These are phyloP conservation scores for Saxicola maurus DNA, from an alignment of 2,797 vertebrate species.

Conservation along the genomic window DNA sequence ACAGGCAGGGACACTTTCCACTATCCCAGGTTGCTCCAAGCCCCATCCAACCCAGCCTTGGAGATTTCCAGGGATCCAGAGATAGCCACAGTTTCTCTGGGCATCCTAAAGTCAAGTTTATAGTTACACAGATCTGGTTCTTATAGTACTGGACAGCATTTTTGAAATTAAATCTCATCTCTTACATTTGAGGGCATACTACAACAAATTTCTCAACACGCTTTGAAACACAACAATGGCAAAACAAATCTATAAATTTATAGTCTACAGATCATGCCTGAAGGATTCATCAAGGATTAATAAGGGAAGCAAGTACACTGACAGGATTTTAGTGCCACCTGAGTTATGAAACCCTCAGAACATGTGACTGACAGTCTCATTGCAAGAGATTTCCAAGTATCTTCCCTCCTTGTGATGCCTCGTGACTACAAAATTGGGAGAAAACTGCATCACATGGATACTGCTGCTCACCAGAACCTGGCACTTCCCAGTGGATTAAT, in stretches of 20 bases:
- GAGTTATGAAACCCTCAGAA: not conserved
- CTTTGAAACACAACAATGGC: not conserved
- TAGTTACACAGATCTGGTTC: not conserved
- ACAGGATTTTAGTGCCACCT: not conserved
- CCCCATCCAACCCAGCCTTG: fast-evolving
- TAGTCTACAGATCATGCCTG: fast-evolving
- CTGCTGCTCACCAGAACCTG: not conserved
- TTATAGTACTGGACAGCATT: not conserved
- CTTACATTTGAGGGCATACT: not conserved
- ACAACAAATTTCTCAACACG: fast-evolving
- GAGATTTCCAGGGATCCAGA: not conserved
- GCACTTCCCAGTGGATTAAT: not conserved
- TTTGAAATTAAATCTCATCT: not conserved
- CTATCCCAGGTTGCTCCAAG: not conserved
- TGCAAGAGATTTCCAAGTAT: not conserved
- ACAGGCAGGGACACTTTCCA: not conserved
- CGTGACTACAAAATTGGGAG: not conserved
- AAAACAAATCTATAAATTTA: not conserved
- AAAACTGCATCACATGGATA: not conserved
- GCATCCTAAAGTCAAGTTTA: not conserved
- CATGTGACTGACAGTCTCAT: not conserved
- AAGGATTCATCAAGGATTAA: not conserved
- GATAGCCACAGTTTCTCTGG: not conserved
- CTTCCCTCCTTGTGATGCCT: not conserved
- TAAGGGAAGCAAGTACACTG: not conserved